These are phyloP conservation scores for Arenaria interpres DNA, from an alignment of 2,113 vertebrate species.

Conservation along the genomic window DNA sequence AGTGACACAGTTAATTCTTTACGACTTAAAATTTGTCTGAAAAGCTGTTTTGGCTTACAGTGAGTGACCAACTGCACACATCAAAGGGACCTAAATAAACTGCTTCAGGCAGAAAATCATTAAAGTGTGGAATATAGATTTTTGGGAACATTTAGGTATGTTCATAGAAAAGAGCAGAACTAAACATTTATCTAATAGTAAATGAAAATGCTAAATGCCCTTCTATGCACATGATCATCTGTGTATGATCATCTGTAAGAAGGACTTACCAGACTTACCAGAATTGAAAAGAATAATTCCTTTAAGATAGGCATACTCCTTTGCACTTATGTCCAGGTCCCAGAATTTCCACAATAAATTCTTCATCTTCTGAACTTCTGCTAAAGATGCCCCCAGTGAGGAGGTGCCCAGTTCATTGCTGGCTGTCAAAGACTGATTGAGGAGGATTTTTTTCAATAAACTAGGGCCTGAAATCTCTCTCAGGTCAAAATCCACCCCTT, in stretches of 20 bases:
- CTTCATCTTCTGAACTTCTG: slow-evolving; percentile 50
- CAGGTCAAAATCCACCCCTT: slow-evolving; percentile 55
- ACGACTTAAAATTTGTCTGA: neutral
- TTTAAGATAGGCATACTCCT: slow-evolving; percentile 68
- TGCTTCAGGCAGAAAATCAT: neutral
- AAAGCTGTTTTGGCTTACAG: neutral
- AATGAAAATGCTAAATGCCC: neutral
- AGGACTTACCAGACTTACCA: too few species aligned
- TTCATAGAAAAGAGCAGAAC: neutral
- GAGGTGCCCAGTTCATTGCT: neutral
- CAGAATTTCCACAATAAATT: slow-evolving; percentile 54
- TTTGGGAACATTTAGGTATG: neutral
- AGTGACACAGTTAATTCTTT: neutral
- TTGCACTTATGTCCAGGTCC: slow-evolving; percentile 38
- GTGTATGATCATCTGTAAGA: too few species aligned
- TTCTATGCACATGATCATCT: neutral
- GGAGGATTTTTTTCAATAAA: slow-evolving; percentile 61
- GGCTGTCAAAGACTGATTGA: slow-evolving; percentile 16
- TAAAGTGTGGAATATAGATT: neutral
- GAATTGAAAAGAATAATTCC: slow-evolving; percentile 64
- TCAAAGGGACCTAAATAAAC: neutral
- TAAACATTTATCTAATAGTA: neutral
- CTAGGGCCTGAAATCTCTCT: slow-evolving; percentile 44
- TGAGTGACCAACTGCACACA: neutral
- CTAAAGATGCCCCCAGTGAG: neutral